Evolutionary conservation across 2,888 invertebrate species (phyloP), one percentile per base, ranked within the genome.

Genomic region (Macropis europaea): DNA sequence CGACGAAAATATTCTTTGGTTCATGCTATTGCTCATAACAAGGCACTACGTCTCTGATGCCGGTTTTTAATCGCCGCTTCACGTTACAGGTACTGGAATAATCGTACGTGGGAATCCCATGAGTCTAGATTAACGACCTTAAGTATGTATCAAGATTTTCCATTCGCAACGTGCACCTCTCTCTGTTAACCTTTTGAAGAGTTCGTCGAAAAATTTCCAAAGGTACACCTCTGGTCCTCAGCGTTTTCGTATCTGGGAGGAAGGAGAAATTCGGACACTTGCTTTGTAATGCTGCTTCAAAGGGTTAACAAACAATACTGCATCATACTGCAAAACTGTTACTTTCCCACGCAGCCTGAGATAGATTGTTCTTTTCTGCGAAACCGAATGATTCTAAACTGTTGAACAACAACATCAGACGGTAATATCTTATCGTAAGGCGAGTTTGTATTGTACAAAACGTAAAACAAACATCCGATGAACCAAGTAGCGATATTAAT

Each of bases 381-480:
- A 73, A 54, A 70, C 52, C 48, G 56, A 45, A 70, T 47, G n/a
- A 60, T 61, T 70, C 43, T 66, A 71, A 61, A 61, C 61, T 66
- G 61, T 60, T 60, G 26, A 53, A 59, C 42, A 48, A 52, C 13
- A n/a, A n/a, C 54, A 48, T 52, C 54, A 42, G 52, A 64, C 57
- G 68, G 63, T 73, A 60, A 50, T n/a, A n/a, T 64, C 36, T 64
- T 60, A 68, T 13, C 38, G 56, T 72, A 72, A 64, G 63, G 57
- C 63, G 73, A 61, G 56, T 73, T 61, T 73, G 68, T 64, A 63
- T 68, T 73, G 69, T 76, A 69, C 75, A 76, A 73, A 76, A n/a
- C 32, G 59, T 38, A 43, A 50, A 42, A 59, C 42, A 59, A 57
- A 38, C 47, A 62, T 24, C 42, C 36, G 38, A 73, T 40, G 72